phyloP scores from a whole-genome alignment of 2,888 invertebrate species.

The Mythimna loreyi region DNA sequence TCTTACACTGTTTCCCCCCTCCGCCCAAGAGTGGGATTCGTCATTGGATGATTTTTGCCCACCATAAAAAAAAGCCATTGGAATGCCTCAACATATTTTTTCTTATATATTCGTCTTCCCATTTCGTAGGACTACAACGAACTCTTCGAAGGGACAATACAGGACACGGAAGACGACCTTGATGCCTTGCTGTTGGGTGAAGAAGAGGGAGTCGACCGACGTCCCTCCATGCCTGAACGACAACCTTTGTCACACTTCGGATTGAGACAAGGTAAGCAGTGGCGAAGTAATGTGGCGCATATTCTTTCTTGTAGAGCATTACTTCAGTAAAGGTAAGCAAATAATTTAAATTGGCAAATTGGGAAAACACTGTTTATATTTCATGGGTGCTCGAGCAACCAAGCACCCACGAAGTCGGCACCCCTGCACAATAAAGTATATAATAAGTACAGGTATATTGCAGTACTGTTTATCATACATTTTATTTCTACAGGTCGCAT shows the following conservation, averaged over 20 bases:
- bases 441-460: not conserved
- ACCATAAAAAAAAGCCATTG: no score
- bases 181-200: slow-evolving; percentile 95
- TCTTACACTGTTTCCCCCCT: no score
- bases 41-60: no score
- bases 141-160: slow-evolving; percentile 95
- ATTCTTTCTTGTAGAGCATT: no score
- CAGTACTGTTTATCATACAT: not conserved
- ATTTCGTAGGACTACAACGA: slow-evolving; percentile 95
- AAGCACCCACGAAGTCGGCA: no score
- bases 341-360: no score
- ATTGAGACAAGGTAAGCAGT: slow-evolving; percentile 93
- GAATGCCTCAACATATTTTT: not conserved
- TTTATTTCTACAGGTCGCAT: slow-evolving; percentile 91
- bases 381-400: no score
- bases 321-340: no score
- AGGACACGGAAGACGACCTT: slow-evolving; percentile 94
- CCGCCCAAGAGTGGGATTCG: no score
- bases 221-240: slow-evolving; percentile 93
- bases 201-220: slow-evolving; percentile 92
- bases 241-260: slow-evolving; percentile 96
- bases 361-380: no score
- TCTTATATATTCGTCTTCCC: not conserved
- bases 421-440: no score
- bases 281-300: not conserved